Conservation (phyloP, 2,113 vertebrate genomes). For the Amphilophus citrinellus region DNA sequence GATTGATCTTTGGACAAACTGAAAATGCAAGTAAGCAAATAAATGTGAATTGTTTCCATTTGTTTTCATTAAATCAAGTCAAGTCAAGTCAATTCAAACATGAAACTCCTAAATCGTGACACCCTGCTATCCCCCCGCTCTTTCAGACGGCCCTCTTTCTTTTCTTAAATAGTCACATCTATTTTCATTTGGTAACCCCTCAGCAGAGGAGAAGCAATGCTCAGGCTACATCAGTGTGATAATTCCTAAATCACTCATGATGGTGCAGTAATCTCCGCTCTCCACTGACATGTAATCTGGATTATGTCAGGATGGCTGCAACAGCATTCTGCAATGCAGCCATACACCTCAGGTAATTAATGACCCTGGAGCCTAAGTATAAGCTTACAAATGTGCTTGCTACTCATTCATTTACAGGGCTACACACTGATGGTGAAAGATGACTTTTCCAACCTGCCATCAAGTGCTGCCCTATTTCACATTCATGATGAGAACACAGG, state of each 20-base stretch:
- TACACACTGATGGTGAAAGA: neutral
- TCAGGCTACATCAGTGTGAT: conserved; percentile 41
- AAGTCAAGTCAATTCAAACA: neutral
- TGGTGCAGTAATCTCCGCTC: conserved; percentile 63
- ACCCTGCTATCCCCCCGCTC: neutral
- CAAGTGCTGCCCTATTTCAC: neutral
- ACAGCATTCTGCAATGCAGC: conserved; percentile 39
- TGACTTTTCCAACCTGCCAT: neutral
- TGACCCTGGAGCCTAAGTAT: neutral
- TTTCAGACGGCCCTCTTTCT: neutral
- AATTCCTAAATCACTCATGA: conserved; percentile 63
- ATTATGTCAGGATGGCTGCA: conserved; percentile 66
- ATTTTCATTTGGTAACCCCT: conserved; percentile 22
- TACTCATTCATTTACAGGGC: conserved; percentile 3
- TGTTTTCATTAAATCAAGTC: neutral
- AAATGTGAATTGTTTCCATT: neutral
- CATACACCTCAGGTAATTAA: conserved; percentile 55
- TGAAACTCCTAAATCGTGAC: neutral
- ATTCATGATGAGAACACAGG: neutral
- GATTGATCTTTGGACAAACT: neutral
- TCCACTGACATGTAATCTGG: conserved; percentile 69
- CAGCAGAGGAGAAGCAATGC: conserved; percentile 22
- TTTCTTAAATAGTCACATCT: conserved; percentile 7
- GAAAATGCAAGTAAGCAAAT: neutral
- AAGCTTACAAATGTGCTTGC: conserved; percentile 5